Percentiles rank a stretch among this genome's conserved stretches.
phyloP scores from a whole-genome alignment of 2,888 invertebrate species.

The Brachypterus glaber region DNA sequence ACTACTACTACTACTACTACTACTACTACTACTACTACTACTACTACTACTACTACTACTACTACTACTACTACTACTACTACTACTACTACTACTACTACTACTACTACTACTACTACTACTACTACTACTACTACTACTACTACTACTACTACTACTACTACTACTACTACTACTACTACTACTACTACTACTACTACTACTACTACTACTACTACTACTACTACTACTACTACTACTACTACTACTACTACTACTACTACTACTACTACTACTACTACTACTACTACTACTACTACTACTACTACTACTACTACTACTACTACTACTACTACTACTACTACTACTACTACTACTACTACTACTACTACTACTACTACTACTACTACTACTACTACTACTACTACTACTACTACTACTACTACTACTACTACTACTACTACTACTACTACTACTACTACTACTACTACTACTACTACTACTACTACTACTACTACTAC shows the following conservation, averaged over 20 bases:
- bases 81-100: slow-evolving; percentile 2
- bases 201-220: slow-evolving; percentile 2
- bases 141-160: slow-evolving; percentile 2
- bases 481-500: slow-evolving; percentile 2
- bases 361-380: slow-evolving; percentile 2
- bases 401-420: slow-evolving; percentile 2
- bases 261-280: slow-evolving; percentile 2
- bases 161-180: slow-evolving; percentile 2
- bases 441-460: slow-evolving; percentile 2
- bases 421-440: slow-evolving; percentile 2
- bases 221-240: slow-evolving; percentile 2
- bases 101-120: slow-evolving; percentile 2
- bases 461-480: slow-evolving; percentile 2
- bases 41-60: slow-evolving; percentile 8
- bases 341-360: slow-evolving; percentile 2
- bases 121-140: slow-evolving; percentile 2
- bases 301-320: slow-evolving; percentile 2
- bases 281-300: slow-evolving; percentile 2
- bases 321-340: slow-evolving; percentile 2
- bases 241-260: slow-evolving; percentile 2
- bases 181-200: slow-evolving; percentile 2
- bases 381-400: slow-evolving; percentile 2
- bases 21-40: slow-evolving; percentile 9
- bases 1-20: slow-evolving; percentile 9
- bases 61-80: slow-evolving; percentile 7